Evolutionary conservation across 2,888 invertebrate genomes (phyloP), one percentile per base, ranked within the genome.

Genomic region (Prosopocoilus inquinatus): DNA sequence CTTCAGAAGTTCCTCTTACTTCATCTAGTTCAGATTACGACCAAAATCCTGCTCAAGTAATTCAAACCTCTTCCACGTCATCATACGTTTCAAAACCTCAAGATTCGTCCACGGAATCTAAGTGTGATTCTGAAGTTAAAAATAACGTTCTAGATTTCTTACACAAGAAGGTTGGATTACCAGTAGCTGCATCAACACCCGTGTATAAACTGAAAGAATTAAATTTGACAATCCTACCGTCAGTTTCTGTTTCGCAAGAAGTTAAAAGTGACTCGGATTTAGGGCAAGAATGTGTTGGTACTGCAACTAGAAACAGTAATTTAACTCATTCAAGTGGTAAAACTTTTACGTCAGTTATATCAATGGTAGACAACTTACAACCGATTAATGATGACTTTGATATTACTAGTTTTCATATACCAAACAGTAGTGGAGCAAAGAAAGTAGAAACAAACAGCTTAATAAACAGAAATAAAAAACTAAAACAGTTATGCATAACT

Each of bases 181-280:
- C 67, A 5, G 44, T 56, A 13, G 66, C 66, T 2, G 64, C 65
- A 57, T 67, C 67, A 8, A 67, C 67, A 15, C 67, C 64, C 4
- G 28, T 43, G 46, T 20, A 34, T 41, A 38, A 28, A 28, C 3
- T 28, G 20, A 28, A 28, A 5, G 20, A 28, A 28, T 1, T 28
- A 1, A 28, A 28, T 28, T 28, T 28, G 20, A 28, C 20, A 4
- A 5, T 28, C 20, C 20, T 28, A 28, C 20, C 20, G 5, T 28
- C 20, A 3, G 20, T 28, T 28, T 28, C 20, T 1, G 20, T 28
- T 28, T 5, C 5, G 7, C 20, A 28, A 7, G 7, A 28, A 28
- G 20, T 28, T 28, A 28, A 28, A 28, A 28, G 20, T 5, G 20
- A 28, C 5, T 3, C 20, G 3, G 20, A 28, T 28, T 28, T 5